Evolutionary conservation across 1,140 invertebrate genomes (phyloP).

Genomic region (Brachionus asplanchnoidis): DNA sequence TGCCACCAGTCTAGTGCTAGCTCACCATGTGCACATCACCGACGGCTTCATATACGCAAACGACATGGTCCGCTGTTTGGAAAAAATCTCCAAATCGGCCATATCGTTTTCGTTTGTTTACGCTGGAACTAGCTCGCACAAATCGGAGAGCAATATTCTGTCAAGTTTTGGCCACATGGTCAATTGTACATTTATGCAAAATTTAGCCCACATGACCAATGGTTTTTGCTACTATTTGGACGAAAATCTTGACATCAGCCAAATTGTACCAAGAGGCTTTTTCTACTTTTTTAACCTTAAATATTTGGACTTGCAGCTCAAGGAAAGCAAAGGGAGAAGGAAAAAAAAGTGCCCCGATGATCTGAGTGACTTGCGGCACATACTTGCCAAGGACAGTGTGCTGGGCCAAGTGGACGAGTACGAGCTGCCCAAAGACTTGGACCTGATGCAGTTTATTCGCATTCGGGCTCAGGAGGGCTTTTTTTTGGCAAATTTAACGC

Average conservation of each 20-base stretch:
- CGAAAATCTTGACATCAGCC: neutral
- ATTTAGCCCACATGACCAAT: neutral
- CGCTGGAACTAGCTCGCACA: neutral
- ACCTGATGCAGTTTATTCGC: neutral
- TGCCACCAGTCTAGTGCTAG: neutral
- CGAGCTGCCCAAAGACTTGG: neutral
- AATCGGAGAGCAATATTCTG: neutral
- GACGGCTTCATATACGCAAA: neutral
- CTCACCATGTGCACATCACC: constrained; percentile 21
- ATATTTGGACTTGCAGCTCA: neutral
- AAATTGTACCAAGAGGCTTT: neutral
- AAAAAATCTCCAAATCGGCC: constrained; percentile 26
- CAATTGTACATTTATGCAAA: constrained; percentile 20
- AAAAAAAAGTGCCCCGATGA: neutral
- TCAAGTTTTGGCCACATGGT: constrained; percentile 29
- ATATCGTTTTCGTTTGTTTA: constrained; percentile 35
- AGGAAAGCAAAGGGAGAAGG: neutral
- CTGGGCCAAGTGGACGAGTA: neutral
- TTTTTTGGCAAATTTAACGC: neutral
- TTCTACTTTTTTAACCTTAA: constrained; percentile 1
- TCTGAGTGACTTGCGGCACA: neutral
- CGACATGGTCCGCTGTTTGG: constrained; percentile 7
- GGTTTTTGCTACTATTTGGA: constrained; percentile 14
- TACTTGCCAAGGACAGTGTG: neutral
- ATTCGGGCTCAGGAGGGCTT: constrained; percentile 9